Conservation (phyloP, 2,797 vertebrate species). For the Mus minutoides region DNA sequence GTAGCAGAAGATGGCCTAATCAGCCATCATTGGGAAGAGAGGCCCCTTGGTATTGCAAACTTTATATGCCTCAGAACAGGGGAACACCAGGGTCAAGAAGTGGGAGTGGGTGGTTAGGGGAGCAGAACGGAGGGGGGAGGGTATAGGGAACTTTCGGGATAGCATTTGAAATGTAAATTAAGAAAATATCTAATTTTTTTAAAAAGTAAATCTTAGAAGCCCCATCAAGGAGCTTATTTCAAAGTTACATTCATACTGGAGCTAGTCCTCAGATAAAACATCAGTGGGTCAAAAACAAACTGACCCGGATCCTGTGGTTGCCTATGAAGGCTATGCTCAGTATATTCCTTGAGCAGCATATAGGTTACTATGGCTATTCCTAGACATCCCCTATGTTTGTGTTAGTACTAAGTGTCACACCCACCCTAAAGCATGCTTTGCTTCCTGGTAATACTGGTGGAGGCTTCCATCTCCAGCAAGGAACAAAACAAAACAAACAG, state of each 20-base stretch:
- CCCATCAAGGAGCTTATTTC: background rate
- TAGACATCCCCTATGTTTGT: background rate
- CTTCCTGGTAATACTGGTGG: background rate
- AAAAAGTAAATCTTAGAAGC: background rate
- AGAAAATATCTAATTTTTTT: too few relatives aligned
- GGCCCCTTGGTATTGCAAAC: too few relatives aligned
- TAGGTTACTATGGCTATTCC: background rate
- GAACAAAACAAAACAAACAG: background rate
- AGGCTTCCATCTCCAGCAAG: background rate
- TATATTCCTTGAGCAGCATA: background rate
- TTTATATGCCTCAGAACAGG: too few relatives aligned
- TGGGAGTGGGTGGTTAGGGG: too few relatives aligned
- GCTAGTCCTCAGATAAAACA: background rate
- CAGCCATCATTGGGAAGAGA: too few relatives aligned
- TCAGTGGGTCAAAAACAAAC: background rate
- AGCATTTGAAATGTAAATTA: too few relatives aligned
- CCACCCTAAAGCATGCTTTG: background rate
- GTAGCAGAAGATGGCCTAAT: too few relatives aligned
- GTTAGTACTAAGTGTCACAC: background rate
- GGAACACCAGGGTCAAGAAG: too few relatives aligned
- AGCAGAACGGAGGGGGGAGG: too few relatives aligned
- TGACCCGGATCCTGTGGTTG: background rate
- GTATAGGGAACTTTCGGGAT: too few relatives aligned
- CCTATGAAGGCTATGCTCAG: background rate
- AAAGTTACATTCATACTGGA: slow-evolving; percentile 27